These are phyloP conservation scores for Hirtodrosophila cameraria DNA, from an alignment of 2,888 invertebrate species.

Conservation along the genomic window DNA sequence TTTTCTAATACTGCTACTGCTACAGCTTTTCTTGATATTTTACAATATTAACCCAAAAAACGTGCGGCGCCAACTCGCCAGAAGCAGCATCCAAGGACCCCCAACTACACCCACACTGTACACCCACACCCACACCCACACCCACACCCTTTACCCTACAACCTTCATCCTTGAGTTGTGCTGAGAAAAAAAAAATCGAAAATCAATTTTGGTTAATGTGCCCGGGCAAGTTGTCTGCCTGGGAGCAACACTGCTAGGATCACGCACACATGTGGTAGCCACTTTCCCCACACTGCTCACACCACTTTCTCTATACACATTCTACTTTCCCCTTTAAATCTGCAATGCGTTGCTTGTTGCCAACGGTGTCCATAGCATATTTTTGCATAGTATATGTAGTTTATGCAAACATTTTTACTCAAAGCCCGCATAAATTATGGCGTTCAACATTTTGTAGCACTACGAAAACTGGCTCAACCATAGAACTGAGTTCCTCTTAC, in stretches of 20 bases:
- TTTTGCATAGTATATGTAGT: constrained; percentile 74
- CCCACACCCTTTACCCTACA: neutral
- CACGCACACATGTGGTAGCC: constrained; percentile 47
- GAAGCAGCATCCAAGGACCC: neutral
- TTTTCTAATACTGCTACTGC: constrained; percentile 54
- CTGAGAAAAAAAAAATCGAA: constrained; percentile 50
- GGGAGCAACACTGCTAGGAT: constrained; percentile 11
- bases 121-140: neutral
- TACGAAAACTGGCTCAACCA: constrained; percentile 47
- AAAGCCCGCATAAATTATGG: constrained; percentile 72
- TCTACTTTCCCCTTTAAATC: constrained; percentile 12
- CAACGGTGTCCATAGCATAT: constrained; percentile 59
- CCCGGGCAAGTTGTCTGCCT: constrained; percentile 42
- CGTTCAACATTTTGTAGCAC: constrained; percentile 48
- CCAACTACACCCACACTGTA: neutral
- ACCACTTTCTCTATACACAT: neutral
- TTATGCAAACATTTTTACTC: constrained; percentile 76
- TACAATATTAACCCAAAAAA: constrained; percentile 57
- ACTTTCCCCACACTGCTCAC: neutral
- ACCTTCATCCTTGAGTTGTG: neutral
- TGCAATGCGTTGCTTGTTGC: constrained; percentile 38
- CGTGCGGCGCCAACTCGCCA: constrained; percentile 36
- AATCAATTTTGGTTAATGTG: constrained; percentile 67
- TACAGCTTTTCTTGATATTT: constrained; percentile 32
- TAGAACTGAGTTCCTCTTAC: constrained; percentile 34